Conservation (phyloP, 2,113 vertebrate species). For the Oenanthe melanoleuca region DNA sequence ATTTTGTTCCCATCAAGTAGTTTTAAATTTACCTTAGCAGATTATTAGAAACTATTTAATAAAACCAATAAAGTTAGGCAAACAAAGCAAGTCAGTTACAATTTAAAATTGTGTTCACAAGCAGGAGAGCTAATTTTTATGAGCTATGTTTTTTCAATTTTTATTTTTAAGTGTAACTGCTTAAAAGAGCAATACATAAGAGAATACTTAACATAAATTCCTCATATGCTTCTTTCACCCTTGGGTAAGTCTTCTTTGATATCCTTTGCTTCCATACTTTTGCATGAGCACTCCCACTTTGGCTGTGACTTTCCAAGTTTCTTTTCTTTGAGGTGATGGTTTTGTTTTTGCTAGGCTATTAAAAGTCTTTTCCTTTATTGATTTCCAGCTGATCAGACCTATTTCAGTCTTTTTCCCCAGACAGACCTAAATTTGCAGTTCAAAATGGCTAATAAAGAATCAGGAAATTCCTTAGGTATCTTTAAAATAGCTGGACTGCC, state of each 20-base stretch:
- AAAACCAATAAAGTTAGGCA: slow-evolving; percentile 4
- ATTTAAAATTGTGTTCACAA: neutral
- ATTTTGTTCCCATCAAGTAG: neutral
- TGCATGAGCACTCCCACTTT: neutral
- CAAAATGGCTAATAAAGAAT: neutral
- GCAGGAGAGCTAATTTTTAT: neutral
- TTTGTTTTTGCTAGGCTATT: neutral
- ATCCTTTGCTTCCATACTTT: neutral
- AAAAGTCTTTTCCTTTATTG: neutral
- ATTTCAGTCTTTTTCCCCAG: neutral
- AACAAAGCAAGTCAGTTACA: slow-evolving; percentile 21
- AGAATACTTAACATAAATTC: neutral
- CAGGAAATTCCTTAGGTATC: neutral
- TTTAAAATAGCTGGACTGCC: neutral
- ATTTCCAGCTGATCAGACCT: neutral
- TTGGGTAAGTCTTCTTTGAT: neutral
- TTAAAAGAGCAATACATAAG: neutral
- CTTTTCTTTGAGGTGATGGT: neutral
- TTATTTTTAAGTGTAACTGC: neutral
- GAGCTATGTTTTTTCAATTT: neutral
- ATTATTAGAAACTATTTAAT: slow-evolving; percentile 23
- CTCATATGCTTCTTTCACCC: neutral
- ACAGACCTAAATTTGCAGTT: slow-evolving; percentile 3
- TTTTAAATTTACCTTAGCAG: slow-evolving; percentile 8
- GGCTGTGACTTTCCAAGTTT: neutral